phyloP scores from a whole-genome alignment of 2,113 vertebrate genomes.

The Globicephala melas region DNA sequence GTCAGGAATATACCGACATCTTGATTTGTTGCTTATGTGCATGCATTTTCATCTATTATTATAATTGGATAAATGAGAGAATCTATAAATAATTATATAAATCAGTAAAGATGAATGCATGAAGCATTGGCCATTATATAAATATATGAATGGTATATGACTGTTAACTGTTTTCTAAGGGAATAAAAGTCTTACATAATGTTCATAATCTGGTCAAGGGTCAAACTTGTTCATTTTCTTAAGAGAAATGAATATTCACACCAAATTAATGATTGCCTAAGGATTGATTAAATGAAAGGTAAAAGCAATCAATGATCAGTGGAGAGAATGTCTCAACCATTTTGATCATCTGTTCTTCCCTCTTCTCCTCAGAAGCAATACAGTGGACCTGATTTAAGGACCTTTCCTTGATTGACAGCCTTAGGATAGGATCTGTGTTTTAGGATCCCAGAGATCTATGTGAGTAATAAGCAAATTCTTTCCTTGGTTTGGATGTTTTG shows the following conservation, averaged over 20 bases:
- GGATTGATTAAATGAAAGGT: background rate
- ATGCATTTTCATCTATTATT: background rate
- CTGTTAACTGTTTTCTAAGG: background rate
- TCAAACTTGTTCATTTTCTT: background rate
- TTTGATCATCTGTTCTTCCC: background rate
- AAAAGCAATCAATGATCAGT: background rate
- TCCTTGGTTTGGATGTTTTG: background rate
- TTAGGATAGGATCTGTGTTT: accelerated
- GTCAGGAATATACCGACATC: background rate
- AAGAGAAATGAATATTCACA: background rate
- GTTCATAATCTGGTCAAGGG: background rate
- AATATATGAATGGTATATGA: background rate
- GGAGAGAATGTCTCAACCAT: background rate
- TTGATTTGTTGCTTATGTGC: background rate
- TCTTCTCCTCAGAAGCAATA: background rate
- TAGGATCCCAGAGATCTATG: background rate
- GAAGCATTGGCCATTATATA: background rate
- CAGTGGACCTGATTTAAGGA: too few relatives aligned
- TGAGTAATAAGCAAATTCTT: background rate
- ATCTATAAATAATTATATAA: background rate
- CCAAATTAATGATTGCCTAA: background rate
- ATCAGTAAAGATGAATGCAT: background rate
- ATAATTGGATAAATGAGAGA: background rate
- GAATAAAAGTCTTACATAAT: background rate
- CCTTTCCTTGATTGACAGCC: too few relatives aligned